These are phyloP conservation scores for Auanema sp. DNA, from an alignment of 2,888 invertebrate genomes.

Conservation along the genomic window DNA sequence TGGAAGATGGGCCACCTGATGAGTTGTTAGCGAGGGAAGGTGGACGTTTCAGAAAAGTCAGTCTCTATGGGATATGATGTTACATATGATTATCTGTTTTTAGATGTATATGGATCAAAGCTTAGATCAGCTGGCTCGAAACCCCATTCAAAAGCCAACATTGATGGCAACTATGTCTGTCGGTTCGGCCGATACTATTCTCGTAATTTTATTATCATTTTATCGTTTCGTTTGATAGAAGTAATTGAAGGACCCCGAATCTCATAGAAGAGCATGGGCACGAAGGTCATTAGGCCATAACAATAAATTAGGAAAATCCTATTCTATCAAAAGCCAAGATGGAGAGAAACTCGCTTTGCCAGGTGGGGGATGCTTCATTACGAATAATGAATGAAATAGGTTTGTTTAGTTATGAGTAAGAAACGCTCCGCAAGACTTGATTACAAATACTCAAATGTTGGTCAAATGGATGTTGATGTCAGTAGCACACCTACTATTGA, in stretches of 20 bases:
- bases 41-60: conserved; percentile 45
- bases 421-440: conserved; percentile 49
- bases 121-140: conserved; percentile 40
- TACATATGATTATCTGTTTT: conserved; percentile 8
- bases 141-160: conserved; percentile 29
- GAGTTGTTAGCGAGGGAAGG: conserved; percentile 46
- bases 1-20: conserved; percentile 59
- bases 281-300: conserved; percentile 55
- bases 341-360: conserved; percentile 55
- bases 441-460: conserved; percentile 40
- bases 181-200: conserved; percentile 15
- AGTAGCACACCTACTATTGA: background rate
- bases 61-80: too few species aligned
- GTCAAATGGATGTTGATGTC: conserved; percentile 24
- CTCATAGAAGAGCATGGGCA: conserved; percentile 54
- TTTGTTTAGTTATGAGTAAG: conserved; percentile 49
- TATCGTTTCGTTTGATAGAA: background rate
- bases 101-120: conserved; percentile 54
- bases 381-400: background rate
- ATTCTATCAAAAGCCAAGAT: conserved; percentile 55
- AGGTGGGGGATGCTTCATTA: conserved; percentile 17
- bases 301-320: conserved; percentile 58
- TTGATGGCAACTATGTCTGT: conserved; percentile 32
- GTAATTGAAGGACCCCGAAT: conserved; percentile 35
- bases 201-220: background rate